Conservation (phyloP, 2,888 invertebrate genomes). For the Metopia argyrocephala region DNA sequence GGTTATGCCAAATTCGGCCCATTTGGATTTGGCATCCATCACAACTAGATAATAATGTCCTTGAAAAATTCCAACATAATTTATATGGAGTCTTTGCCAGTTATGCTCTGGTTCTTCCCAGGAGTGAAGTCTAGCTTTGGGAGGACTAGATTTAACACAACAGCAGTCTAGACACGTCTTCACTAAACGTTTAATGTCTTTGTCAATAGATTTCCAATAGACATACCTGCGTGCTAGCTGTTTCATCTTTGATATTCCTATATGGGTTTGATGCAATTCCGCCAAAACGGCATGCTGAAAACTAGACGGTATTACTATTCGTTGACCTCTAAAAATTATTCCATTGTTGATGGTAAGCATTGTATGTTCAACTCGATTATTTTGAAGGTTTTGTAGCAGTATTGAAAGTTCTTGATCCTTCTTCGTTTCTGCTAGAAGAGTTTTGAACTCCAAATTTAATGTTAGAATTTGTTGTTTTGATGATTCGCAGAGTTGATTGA, state of each 20-base stretch:
- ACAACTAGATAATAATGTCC: slow-evolving; percentile 34
- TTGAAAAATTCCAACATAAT: slow-evolving; percentile 40
- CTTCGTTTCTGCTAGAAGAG: slow-evolving; percentile 45
- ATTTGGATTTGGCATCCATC: slow-evolving; percentile 56
- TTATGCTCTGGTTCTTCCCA: slow-evolving; percentile 59
- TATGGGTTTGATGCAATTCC: slow-evolving; percentile 67
- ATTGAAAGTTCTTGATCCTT: slow-evolving; percentile 37
- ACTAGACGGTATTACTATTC: slow-evolving; percentile 62
- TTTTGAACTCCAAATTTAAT: slow-evolving; percentile 38
- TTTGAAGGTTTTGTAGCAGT: slow-evolving; percentile 32
- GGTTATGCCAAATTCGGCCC: slow-evolving; percentile 45
- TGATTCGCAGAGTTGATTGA: slow-evolving; percentile 26
- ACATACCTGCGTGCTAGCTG: slow-evolving; percentile 67
- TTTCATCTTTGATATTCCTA: slow-evolving; percentile 65
- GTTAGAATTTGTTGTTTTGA: slow-evolving; percentile 43
- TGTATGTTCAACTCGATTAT: slow-evolving; percentile 38
- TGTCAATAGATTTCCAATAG: slow-evolving; percentile 69
- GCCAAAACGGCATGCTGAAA: slow-evolving; percentile 57
- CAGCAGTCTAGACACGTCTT: slow-evolving; percentile 35
- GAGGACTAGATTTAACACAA: slow-evolving; percentile 23
- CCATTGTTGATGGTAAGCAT: slow-evolving; percentile 57
- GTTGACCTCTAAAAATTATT: slow-evolving; percentile 62
- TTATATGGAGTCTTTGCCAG: slow-evolving; percentile 38
- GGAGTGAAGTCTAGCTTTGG: slow-evolving; percentile 42
- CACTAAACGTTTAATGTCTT: slow-evolving; percentile 68